Evolutionary conservation across 1,140 invertebrate species (phyloP), one percentile per base, ranked within the genome.

Genomic region (Drosophila parvula): DNA sequence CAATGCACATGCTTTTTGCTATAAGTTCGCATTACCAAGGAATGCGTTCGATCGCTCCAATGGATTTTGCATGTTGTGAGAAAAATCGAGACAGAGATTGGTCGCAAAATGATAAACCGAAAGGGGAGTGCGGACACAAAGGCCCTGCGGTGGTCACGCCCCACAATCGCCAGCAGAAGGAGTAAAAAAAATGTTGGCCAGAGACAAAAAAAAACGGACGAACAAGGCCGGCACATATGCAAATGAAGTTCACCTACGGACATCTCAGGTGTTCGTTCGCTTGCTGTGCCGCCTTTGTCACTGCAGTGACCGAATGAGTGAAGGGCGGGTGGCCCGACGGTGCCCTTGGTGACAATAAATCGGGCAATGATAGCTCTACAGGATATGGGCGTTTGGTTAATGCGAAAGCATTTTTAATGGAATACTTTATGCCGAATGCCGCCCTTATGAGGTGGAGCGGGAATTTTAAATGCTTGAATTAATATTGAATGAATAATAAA

Each of bases 51-150:
- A 45, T 22, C 22, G 41, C 71, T 75, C 34, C 60, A 75, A 65
- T 75, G 71, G 71, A 75, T 65, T 75, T 75, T 65, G 41, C 71
- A 75, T 75, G 73, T 75, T 75, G 69, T 27, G n/a, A 41, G 65
- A 16, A 30, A 59, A 59, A 36, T 30, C 45, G 28, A 68, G 16
- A 30, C 41, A 16, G 71, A 27, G 45, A 40, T 22, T 28, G 41
- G 5, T 43, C 18, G 12, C 34, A 44, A 76, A 68, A 68, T 47
- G 41, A 63, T 76, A 53, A 76, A 75, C 60, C 67, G 36, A 48
- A 51, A 28, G 55, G 73, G 61, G 40, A 47, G 73, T 68, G 47
- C 14, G 48, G 75, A 71, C 48, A 58, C 28, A 59, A 71, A 57
- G 48, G 51, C 44, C 51, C 60, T n/a, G 18, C 34, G 70, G 73